These are phyloP conservation scores for Trissolcus brochymenae DNA, from an alignment of 2,888 invertebrate species.

Conservation along the genomic window DNA sequence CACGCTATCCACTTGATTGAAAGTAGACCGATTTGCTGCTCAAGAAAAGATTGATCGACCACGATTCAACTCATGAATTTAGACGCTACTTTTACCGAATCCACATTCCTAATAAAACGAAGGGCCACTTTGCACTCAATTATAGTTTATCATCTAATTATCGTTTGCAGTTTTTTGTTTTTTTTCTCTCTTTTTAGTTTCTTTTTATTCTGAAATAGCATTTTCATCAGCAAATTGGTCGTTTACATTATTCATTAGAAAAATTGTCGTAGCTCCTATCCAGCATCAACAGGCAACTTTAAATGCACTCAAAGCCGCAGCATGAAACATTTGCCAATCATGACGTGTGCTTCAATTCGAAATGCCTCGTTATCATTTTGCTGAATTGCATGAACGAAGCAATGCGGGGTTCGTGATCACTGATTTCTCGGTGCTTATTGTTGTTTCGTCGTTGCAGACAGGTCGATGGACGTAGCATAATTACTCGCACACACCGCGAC, in stretches of 20 bases:
- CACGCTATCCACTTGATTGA: conserved; percentile 38
- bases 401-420: conserved; percentile 47
- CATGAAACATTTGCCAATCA: conserved; percentile 47
- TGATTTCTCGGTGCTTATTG: conserved; percentile 52
- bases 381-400: conserved; percentile 67
- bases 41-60: conserved; percentile 26
- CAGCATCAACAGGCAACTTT: conserved; percentile 4
- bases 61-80: conserved; percentile 22
- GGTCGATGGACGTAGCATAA: conserved; percentile 60
- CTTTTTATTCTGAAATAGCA: no score
- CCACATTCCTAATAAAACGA: conserved; percentile 20
- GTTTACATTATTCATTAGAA: background rate
- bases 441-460: conserved; percentile 53
- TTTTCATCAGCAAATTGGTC: background rate
- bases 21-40: conserved; percentile 37
- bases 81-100: conserved; percentile 13
- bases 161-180: no score
- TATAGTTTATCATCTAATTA: conserved; percentile 16
- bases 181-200: no score
- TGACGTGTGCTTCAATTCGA: conserved; percentile 58
- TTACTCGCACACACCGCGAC: conserved; percentile 60
- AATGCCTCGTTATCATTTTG: conserved; percentile 72
- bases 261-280: background rate
- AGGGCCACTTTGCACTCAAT: conserved; percentile 23
- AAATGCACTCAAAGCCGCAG: conserved; percentile 9